These are phyloP conservation scores for Diploptera punctata DNA, from an alignment of 2,888 invertebrate species.

Conservation along the genomic window DNA sequence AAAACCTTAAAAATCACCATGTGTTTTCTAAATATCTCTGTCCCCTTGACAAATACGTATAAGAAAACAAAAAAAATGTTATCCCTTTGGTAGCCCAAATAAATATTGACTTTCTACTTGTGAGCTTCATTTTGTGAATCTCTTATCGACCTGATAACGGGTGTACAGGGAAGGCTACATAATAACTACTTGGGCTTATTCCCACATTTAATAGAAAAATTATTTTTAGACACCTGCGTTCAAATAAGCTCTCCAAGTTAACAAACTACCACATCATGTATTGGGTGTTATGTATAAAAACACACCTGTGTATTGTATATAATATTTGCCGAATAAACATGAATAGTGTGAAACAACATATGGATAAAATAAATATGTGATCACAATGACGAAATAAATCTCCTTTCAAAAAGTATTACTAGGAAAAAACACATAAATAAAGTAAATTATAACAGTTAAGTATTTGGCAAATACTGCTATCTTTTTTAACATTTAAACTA, in stretches of 20 bases:
- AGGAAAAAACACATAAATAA: background rate
- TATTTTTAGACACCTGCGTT: background rate
- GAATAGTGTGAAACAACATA: background rate
- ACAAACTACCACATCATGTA: background rate
- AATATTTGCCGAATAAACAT: background rate
- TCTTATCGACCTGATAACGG: slow-evolving; percentile 18
- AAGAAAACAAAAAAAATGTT: background rate
- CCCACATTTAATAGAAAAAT: background rate
- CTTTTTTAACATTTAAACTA: too few species aligned
- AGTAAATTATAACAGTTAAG: too few species aligned
- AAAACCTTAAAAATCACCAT: background rate
- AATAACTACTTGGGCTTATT: slow-evolving; percentile 7
- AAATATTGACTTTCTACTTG: slow-evolving; percentile 41
- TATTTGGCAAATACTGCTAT: too few species aligned
- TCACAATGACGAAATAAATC: background rate
- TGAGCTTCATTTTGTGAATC: slow-evolving; percentile 17
- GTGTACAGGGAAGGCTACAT: background rate
- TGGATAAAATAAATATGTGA: background rate
- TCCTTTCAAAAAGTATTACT: background rate
- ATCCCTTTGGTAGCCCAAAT: slow-evolving; percentile 32
- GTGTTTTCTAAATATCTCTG: background rate
- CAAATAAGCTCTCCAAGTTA: background rate
- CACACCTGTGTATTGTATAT: background rate
- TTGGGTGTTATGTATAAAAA: background rate
- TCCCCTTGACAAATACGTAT: background rate